These are phyloP conservation scores for Sterrhoptilus dennistouni DNA, from an alignment of 2,113 vertebrate species.

Conservation along the genomic window DNA sequence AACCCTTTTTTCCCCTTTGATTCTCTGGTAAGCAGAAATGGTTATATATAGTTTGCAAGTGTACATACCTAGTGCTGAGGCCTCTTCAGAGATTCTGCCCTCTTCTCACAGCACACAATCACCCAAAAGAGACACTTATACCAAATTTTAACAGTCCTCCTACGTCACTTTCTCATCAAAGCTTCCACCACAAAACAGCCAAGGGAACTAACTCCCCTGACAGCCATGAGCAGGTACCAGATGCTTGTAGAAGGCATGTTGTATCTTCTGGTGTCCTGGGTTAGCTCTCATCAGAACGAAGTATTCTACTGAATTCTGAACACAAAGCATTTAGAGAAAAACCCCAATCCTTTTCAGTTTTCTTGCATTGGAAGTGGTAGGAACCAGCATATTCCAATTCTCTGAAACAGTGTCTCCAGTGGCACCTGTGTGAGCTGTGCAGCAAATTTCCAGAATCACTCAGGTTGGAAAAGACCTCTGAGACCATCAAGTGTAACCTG, in stretches of 20 bases:
- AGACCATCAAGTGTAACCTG: background rate
- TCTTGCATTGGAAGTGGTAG: background rate
- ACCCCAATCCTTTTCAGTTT: fast-evolving
- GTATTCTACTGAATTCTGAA: background rate
- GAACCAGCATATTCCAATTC: fast-evolving
- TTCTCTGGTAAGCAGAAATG: background rate
- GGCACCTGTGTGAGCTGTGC: background rate
- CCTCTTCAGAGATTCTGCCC: background rate
- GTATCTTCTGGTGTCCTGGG: background rate
- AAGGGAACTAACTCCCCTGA: background rate
- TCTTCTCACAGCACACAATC: background rate
- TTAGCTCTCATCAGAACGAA: background rate
- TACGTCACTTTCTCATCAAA: background rate
- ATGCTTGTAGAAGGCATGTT: background rate
- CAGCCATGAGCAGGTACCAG: background rate
- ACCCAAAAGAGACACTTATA: background rate
- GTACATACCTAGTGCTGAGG: background rate
- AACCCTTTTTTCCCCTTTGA: background rate
- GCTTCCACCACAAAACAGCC: background rate
- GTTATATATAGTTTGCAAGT: background rate
- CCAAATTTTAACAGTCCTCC: background rate
- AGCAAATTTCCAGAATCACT: background rate
- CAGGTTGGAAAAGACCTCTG: background rate
- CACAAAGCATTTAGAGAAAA: background rate
- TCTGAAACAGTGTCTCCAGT: background rate